A percentile compares a stretch with the other conserved stretches of the same genome.
Conservation (phyloP, 2,113 vertebrate species). For the Sinosuthora webbiana region DNA sequence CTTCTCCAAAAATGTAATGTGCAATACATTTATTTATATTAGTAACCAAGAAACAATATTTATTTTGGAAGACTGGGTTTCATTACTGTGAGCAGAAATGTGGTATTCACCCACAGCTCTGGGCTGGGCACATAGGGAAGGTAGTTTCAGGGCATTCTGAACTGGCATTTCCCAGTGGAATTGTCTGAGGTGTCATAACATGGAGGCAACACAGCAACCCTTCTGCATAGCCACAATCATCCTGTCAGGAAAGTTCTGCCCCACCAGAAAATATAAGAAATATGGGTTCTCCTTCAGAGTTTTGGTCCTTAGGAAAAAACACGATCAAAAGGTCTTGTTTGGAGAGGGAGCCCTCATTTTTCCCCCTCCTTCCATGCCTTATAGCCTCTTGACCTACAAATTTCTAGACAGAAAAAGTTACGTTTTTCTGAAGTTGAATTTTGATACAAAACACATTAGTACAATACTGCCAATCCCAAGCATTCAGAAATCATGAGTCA, state of each 20-base stretch:
- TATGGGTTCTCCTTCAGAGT: background rate
- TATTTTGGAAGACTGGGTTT: conserved; percentile 34
- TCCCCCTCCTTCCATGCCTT: background rate
- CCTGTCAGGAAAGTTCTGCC: background rate
- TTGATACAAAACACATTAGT: conserved; percentile 1
- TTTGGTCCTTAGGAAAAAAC: background rate
- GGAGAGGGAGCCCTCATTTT: background rate
- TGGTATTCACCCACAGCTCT: background rate
- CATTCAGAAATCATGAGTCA: conserved; percentile 26
- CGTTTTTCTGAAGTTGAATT: background rate
- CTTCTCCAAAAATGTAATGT: conserved; percentile 41
- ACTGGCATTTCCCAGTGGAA: background rate
- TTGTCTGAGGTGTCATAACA: accelerated
- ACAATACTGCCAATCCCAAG: background rate
- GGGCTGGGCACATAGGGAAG: background rate
- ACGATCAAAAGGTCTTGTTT: background rate
- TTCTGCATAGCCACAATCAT: background rate
- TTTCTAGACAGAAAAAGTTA: background rate
- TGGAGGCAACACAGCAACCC: background rate
- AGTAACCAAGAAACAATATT: conserved; percentile 63
- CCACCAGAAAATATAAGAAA: background rate
- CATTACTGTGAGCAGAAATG: conserved; percentile 16
- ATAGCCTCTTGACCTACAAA: background rate
- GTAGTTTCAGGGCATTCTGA: background rate
- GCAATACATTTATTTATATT: conserved; percentile 49